phyloP scores from a whole-genome alignment of 2,797 vertebrate genomes.

The Notolepis coatsorum region DNA sequence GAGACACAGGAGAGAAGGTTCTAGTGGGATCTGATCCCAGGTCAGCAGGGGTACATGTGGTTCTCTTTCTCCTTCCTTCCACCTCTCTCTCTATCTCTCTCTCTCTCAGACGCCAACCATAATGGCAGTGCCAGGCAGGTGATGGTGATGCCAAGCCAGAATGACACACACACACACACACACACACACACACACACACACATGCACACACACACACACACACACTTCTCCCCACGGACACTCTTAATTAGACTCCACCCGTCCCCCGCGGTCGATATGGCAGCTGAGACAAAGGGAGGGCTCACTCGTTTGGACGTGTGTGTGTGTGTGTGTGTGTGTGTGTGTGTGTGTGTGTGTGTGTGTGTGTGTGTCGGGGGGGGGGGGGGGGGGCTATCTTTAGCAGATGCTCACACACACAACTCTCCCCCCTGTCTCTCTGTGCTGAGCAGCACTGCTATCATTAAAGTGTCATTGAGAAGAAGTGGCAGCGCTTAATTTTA shows the following conservation, averaged over 20 bases:
- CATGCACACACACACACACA: conserved; percentile 30
- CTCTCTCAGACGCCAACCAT: conserved; percentile 69
- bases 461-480: conserved; percentile 99
- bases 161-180: conserved; percentile 72
- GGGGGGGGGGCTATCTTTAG: conserved; percentile 90
- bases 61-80: conserved; percentile 24
- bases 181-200: conserved; percentile 36
- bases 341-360: conserved; percentile 21
- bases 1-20: too few relatives aligned
- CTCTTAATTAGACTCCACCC: conserved; percentile 88
- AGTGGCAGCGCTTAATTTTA: conserved; percentile 99
- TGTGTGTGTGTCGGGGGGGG: conserved; percentile 58
- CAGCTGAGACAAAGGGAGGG: conserved; percentile 89
- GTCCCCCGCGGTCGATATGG: conserved; percentile 83
- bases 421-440: conserved; percentile 90
- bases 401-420: conserved; percentile 92
- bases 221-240: conserved; percentile 77
- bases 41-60: conserved; percentile 32
- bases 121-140: conserved; percentile 81
- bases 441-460: conserved; percentile 91
- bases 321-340: conserved; percentile 47
- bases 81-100: conserved; percentile 17
- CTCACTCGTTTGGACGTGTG: conserved; percentile 83
- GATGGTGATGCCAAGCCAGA: conserved; percentile 84
- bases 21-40: conserved; percentile 34